These are phyloP conservation scores for Sebastes glaucus DNA, from an alignment of 2,797 vertebrate species.

Conservation along the genomic window DNA sequence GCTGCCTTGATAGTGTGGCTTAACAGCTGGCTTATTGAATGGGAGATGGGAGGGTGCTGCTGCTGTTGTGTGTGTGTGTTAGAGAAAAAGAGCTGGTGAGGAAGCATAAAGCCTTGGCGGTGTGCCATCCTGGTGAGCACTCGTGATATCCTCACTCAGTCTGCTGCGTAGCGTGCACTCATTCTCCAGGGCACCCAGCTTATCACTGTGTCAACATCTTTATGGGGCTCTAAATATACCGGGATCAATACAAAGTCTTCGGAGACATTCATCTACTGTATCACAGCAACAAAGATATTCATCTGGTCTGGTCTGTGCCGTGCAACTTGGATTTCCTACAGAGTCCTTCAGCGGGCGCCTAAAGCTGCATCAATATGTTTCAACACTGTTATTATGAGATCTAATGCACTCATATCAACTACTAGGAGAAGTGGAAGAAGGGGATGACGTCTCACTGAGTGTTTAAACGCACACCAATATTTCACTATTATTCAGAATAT, in stretches of 20 bases:
- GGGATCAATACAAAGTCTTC: constrained; percentile 71
- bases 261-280: constrained; percentile 72
- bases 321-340: constrained; percentile 35
- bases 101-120: constrained; percentile 60
- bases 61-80: constrained; percentile 13
- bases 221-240: constrained; percentile 77
- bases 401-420: background rate
- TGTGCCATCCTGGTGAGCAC: constrained; percentile 57
- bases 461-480: too few relatives aligned
- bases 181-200: constrained; percentile 65
- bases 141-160: constrained; percentile 52
- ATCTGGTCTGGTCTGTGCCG: constrained; percentile 30
- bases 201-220: constrained; percentile 78
- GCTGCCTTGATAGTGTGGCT: constrained; percentile 84
- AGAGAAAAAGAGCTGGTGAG: constrained; percentile 52
- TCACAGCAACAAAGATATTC: constrained; percentile 66
- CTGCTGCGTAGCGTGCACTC: constrained; percentile 39
- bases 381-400: background rate
- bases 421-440: background rate
- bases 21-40: constrained; percentile 85
- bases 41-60: constrained; percentile 63
- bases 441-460: background rate
- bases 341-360: constrained; percentile 10
- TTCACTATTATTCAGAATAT: too few relatives aligned
- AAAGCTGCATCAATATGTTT: constrained; percentile 26